A percentile compares a stretch with the other conserved stretches of the same genome.
These are phyloP conservation scores for Onthophagus sagittarius DNA, from an alignment of 2,888 invertebrate species.

Conservation along the genomic window DNA sequence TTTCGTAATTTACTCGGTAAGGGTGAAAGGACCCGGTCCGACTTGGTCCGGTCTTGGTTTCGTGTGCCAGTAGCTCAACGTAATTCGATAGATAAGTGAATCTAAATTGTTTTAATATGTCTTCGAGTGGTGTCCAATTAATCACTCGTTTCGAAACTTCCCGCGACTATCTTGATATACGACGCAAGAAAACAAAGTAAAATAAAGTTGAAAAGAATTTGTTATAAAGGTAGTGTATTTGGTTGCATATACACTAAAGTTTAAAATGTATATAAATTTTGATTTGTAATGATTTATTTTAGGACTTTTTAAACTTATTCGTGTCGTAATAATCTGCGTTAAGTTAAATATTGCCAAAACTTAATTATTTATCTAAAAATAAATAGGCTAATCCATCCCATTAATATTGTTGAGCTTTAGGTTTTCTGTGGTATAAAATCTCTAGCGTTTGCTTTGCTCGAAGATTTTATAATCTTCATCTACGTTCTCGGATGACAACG, in stretches of 20 bases:
- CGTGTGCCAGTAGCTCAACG: not conserved
- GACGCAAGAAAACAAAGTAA: not conserved
- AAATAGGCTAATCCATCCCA: no score
- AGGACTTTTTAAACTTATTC: no score
- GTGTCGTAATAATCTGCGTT: no score
- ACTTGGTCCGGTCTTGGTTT: not conserved
- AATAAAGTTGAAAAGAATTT: not conserved
- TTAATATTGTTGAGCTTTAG: no score
- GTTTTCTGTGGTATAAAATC: no score
- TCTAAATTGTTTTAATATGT: slow-evolving; percentile 15
- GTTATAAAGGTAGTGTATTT: not conserved
- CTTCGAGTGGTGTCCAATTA: slow-evolving; percentile 4
- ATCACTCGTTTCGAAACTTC: not conserved
- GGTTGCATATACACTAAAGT: not conserved
- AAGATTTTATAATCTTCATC: no score
- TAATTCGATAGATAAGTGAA: slow-evolving; percentile 15
- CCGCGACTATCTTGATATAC: not conserved
- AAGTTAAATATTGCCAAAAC: no score
- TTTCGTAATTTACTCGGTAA: slow-evolving; percentile 17
- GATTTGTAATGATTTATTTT: no score
- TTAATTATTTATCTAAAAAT: no score
- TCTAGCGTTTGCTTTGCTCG: no score
- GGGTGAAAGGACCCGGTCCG: not conserved
- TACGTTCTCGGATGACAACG: no score
- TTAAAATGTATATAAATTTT: no score